These are phyloP conservation scores for Trichopoda pennipes DNA, from an alignment of 2,888 invertebrate species.

Conservation along the genomic window DNA sequence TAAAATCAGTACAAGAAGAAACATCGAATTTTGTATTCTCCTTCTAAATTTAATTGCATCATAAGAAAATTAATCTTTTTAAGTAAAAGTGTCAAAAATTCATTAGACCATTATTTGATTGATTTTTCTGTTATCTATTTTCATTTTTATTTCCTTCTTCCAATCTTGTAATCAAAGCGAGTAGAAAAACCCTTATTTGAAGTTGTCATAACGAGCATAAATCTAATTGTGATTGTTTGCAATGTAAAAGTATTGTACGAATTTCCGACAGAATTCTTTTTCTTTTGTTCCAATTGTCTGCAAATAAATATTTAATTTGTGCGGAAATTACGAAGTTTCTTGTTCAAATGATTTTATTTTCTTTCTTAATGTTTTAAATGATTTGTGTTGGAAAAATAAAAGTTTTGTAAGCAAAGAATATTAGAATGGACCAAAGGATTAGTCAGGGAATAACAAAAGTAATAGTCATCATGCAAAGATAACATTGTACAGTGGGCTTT, in stretches of 20 bases:
- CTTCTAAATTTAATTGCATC: conserved; percentile 17
- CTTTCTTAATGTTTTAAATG: conserved; percentile 20
- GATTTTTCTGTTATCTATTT: conserved; percentile 24
- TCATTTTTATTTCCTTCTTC: conserved; percentile 18
- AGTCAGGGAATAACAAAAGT: background rate
- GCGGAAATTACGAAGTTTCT: conserved; percentile 54
- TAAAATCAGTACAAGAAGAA: no score
- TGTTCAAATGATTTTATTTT: conserved; percentile 22
- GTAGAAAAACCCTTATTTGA: conserved; percentile 42
- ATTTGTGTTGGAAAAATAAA: conserved; percentile 40
- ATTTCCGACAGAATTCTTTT: conserved; percentile 49
- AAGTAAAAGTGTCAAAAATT: conserved; percentile 36
- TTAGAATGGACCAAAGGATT: conserved; percentile 10
- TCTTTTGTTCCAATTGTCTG: conserved; percentile 60
- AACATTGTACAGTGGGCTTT: no score
- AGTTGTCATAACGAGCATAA: conserved; percentile 13
- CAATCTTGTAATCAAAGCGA: conserved; percentile 27
- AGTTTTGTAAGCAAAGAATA: conserved; percentile 22
- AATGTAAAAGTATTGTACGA: conserved; percentile 28
- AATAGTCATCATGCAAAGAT: no score
- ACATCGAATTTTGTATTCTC: background rate
- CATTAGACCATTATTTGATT: conserved; percentile 32
- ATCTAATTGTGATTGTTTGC: conserved; percentile 32
- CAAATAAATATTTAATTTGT: conserved; percentile 61
- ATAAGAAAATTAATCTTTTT: conserved; percentile 36